Conservation (phyloP, 37 sponge, comb jelly and placozoan genomes). For the Ephydatia muelleri region DNA sequence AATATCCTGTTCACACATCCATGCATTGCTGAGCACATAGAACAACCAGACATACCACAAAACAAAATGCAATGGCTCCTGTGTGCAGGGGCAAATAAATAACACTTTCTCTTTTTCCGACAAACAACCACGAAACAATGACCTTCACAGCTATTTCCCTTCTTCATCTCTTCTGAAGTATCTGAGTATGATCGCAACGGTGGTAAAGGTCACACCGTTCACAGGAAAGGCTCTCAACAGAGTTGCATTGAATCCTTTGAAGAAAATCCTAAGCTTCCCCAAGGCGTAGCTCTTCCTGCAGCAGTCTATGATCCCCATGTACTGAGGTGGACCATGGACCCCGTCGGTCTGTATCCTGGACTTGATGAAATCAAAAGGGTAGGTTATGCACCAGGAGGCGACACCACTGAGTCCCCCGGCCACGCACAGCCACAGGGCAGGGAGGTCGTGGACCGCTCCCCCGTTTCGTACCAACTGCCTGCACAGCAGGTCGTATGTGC, state of each 20-base stretch:
- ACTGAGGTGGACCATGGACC: slow-evolving; percentile 16
- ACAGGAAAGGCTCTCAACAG: slow-evolving; percentile 74
- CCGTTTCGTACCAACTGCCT: background rate
- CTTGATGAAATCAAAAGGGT: slow-evolving; percentile 79
- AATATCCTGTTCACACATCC: no score
- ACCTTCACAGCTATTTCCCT: background rate
- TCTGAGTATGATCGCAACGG: slow-evolving; percentile 40
- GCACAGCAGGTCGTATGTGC: slow-evolving; percentile 66
- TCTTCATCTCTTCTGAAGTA: background rate
- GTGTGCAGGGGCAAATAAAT: background rate
- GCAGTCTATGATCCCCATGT: slow-evolving; percentile 71
- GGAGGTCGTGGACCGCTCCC: slow-evolving; percentile 13
- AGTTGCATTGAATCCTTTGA: slow-evolving; percentile 53
- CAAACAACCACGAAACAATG: background rate
- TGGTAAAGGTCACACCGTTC: slow-evolving; percentile 76
- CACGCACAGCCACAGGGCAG: slow-evolving; percentile 6
- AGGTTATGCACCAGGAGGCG: slow-evolving; percentile 50
- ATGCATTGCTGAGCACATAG: no score
- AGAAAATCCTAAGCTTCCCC: slow-evolving; percentile 51
- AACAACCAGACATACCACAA: no score
- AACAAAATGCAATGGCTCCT: background rate
- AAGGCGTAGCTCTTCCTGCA: slow-evolving; percentile 53
- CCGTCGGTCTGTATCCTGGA: slow-evolving; percentile 71
- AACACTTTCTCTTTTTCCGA: background rate
- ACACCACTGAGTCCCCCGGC: slow-evolving; percentile 66